phyloP scores from a whole-genome alignment of 2,113 vertebrate species.

The Myrmophylax atrothorax region DNA sequence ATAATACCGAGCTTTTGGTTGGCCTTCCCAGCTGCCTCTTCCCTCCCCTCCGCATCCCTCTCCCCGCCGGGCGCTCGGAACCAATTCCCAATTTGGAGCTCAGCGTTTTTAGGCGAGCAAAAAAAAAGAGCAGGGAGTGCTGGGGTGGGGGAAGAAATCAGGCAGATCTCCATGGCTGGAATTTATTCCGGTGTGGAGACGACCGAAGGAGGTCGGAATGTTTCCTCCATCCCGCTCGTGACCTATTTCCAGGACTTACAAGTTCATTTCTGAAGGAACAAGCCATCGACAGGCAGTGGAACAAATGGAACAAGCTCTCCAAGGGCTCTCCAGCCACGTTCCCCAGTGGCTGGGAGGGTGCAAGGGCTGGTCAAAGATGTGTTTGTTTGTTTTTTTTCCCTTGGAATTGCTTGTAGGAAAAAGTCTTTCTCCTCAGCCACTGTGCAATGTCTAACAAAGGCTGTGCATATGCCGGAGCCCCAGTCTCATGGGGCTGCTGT shows the following conservation, averaged over 20 bases:
- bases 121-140: not conserved
- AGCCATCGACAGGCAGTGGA: conserved; percentile 2
- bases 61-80: conserved; percentile 53
- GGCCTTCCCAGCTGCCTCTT: not conserved
- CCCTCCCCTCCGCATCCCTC: not conserved
- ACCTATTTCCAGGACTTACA: conserved; percentile 53
- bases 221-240: not conserved
- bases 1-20: conserved; percentile 55
- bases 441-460: not conserved
- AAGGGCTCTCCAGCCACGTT: conserved; percentile 13
- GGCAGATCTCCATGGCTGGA: not conserved
- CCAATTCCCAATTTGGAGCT: conserved; percentile 73
- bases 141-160: not conserved
- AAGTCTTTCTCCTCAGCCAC: not conserved
- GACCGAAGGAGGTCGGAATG: not conserved
- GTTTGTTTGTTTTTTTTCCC: not conserved
- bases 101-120: conserved; percentile 20
- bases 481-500: conserved; percentile 8
- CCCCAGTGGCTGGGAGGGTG: not conserved
- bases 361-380: not conserved
- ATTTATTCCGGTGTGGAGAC: not conserved
- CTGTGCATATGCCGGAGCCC: conserved; percentile 15
- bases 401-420: not conserved
- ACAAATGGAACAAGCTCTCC: conserved; percentile 49
- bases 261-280: conserved; percentile 44